Percentiles rank a stretch among this genome's conserved stretches.
Evolutionary conservation across 2,113 vertebrate species (phyloP).

Genomic region (Romanogobio albipinnatus): DNA sequence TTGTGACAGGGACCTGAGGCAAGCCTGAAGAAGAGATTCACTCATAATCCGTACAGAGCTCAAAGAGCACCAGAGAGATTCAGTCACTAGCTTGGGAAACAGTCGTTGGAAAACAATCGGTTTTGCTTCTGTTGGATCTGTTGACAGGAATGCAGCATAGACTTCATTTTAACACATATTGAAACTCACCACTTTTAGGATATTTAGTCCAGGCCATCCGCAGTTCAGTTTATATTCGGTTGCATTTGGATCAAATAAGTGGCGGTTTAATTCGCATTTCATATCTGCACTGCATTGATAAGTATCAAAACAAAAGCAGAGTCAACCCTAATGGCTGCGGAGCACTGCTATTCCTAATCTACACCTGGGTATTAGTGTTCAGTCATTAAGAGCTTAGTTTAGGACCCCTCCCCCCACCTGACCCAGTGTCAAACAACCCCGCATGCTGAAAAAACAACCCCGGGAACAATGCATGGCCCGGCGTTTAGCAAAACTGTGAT

Average conservation of each 20-base stretch:
- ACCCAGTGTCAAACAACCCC: slow-evolving; percentile 21
- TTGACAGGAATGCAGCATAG: slow-evolving; percentile 9
- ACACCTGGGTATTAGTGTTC: slow-evolving; percentile 29
- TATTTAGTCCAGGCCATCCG: background rate
- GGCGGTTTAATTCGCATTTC: background rate
- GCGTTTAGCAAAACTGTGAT: background rate
- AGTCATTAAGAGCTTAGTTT: slow-evolving; percentile 41
- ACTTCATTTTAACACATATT: background rate
- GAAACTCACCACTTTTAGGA: background rate
- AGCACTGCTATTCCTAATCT: slow-evolving; percentile 28
- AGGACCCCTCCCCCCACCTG: slow-evolving; percentile 36
- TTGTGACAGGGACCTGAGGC: slow-evolving; percentile 54
- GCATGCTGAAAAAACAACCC: slow-evolving; percentile 31
- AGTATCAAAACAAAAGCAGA: background rate
- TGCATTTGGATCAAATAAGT: background rate
- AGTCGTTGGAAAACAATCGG: background rate
- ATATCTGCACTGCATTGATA: background rate
- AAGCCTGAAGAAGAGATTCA: slow-evolving; percentile 63
- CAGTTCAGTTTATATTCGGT: background rate
- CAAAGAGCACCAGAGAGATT: slow-evolving; percentile 30
- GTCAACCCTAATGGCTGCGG: background rate
- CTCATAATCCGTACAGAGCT: slow-evolving; percentile 69
- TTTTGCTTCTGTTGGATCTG: background rate
- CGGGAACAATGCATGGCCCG: slow-evolving; percentile 29
- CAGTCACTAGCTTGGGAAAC: slow-evolving; percentile 37